Conservation (phyloP, 2,113 vertebrate species). For the Dolichotis patagonum region DNA sequence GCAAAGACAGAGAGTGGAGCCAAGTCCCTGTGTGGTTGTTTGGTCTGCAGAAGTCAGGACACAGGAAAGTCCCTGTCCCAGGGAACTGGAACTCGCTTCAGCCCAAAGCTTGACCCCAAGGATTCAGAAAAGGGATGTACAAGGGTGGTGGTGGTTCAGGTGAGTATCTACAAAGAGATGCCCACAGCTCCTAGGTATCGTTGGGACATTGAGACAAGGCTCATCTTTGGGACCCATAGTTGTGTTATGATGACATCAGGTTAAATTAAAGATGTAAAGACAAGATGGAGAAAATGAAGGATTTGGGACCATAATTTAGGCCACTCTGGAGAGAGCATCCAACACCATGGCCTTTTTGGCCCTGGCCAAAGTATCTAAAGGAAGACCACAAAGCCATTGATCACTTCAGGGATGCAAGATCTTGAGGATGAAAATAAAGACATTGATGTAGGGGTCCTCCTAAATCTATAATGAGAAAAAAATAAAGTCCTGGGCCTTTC, state of each 20-base stretch:
- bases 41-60: not conserved
- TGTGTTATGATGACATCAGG: not conserved
- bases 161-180: not conserved
- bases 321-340: not conserved
- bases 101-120: not conserved
- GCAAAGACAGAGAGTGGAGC: not conserved
- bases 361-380: not conserved
- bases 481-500: not conserved
- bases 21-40: not conserved
- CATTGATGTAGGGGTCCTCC: not conserved
- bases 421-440: not conserved
- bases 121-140: not conserved
- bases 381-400: not conserved
- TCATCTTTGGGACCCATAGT: not conserved
- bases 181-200: not conserved
- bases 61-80: not conserved
- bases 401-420: not conserved
- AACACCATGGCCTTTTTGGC: not conserved
- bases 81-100: not conserved
- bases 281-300: not conserved
- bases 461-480: not conserved
- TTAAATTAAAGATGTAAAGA: conserved; percentile 8
- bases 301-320: not conserved
- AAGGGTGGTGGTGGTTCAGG: not conserved
- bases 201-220: not conserved